A percentile compares a stretch with the other conserved stretches of the same genome.
These are phyloP conservation scores for Heliangelus exortis DNA, from an alignment of 2,797 vertebrate species.

Conservation along the genomic window DNA sequence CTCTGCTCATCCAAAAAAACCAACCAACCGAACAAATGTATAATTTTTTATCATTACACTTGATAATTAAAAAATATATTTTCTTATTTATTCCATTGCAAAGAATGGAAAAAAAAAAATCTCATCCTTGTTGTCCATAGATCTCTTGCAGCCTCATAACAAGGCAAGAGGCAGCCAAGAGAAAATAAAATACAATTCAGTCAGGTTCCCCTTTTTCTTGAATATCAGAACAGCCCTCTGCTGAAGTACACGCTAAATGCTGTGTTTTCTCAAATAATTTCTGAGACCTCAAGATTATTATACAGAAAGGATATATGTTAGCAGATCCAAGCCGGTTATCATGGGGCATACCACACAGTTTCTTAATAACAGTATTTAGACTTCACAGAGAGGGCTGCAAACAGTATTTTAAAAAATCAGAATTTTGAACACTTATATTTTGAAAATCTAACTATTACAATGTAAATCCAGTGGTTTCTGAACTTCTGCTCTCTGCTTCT, in stretches of 20 bases:
- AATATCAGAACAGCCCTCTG: neutral
- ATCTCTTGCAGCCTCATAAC: neutral
- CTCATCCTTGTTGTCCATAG: neutral
- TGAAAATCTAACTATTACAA: neutral
- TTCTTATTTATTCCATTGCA: neutral
- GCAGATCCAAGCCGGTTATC: neutral
- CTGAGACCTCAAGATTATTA: neutral
- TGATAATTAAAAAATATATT: neutral
- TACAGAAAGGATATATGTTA: neutral
- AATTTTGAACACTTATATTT: neutral
- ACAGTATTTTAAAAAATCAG: neutral
- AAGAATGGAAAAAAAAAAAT: neutral
- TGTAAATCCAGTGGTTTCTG: neutral
- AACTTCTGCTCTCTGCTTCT: neutral
- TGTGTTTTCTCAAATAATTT: neutral
- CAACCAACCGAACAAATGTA: neutral
- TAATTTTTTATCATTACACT: neutral
- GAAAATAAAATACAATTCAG: neutral
- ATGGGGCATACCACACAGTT: neutral
- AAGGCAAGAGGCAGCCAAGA: neutral
- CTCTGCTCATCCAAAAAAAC: neutral
- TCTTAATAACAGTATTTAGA: neutral
- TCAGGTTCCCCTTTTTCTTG: neutral
- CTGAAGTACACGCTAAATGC: neutral
- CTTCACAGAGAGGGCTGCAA: neutral